Evolutionary conservation across 2,888 invertebrate species (phyloP), one percentile per base, ranked within the genome.

Genomic region (Ypsolopha scabrella): DNA sequence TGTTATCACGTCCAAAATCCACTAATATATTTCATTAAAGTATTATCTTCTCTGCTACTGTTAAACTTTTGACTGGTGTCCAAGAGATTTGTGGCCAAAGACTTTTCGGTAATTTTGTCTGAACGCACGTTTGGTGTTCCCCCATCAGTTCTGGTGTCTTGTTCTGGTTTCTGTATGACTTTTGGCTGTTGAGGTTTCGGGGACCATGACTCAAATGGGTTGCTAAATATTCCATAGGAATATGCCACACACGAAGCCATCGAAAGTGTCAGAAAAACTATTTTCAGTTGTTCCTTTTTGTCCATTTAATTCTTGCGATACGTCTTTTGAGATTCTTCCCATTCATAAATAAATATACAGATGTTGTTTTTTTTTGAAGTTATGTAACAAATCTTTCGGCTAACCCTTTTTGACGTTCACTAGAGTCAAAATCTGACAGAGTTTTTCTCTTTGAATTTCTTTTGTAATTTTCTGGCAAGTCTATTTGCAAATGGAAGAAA

Each of bases 201-300:
- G 37, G 36, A 48, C 4, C 48, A 13, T 58, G 56, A 49, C 57
- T 24, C 57, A n/a, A 52, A 45, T 0, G 68, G 64, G 45, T 61
- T 10, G 41, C 65, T 59, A 50, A 74, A 61, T 50, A 74, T 53
- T 8, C 80, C 79, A 52, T 62, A 80, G 1, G 80, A 77, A 57
- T 77, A 81, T 9, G 69, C 71, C 7, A 81, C 52, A 41, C 71
- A 62, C n/a, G 75, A 63, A 7, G 68, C 56, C 74, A 80, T 72
- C 6, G 80, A 71, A 52, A 75, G 53, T 2, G 70, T 67, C 52
- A 79, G 38, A 44, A 72, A 55, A n/a, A 79, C 9, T 1, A 82
- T 61, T 61, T 74, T 75, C 6, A 79, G 48, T 54, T 78, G 75
- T 37, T 76, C 76, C 36, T 54, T 66, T 60, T 52, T 69, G 54